Evolutionary conservation across 2,113 vertebrate species (phyloP).

Genomic region (Apodemus speciosus): DNA sequence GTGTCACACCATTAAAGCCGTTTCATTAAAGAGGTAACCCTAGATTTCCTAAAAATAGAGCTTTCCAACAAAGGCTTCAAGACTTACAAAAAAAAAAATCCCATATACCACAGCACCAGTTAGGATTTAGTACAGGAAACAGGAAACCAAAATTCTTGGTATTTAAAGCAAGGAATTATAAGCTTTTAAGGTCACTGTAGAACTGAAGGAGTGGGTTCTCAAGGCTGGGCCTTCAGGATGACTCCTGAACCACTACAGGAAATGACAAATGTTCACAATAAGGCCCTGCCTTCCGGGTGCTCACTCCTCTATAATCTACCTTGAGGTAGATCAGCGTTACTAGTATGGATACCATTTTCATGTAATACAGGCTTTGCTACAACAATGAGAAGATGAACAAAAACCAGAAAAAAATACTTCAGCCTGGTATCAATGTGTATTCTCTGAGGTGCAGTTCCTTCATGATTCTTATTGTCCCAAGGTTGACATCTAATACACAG

Average conservation of each 20-base stretch:
- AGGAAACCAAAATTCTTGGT: neutral
- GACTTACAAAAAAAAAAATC: constrained; percentile 32
- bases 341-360: neutral
- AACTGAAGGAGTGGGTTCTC: neutral
- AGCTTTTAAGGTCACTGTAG: neutral
- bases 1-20: neutral
- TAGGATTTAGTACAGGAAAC: neutral
- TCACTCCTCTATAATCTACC: neutral
- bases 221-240: neutral
- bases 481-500: neutral
- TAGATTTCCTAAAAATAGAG: neutral
- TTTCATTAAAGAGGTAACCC: neutral
- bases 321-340: neutral
- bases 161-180: neutral
- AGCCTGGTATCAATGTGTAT: neutral
- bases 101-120: neutral
- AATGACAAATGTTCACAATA: neutral
- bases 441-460: neutral
- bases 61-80: neutral
- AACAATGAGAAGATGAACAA: neutral
- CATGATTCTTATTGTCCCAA: neutral
- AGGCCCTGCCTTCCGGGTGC: neutral
- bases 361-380: neutral
- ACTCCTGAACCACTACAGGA: neutral
- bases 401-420: neutral